These are phyloP conservation scores for Oxyruncus cristatus DNA, from an alignment of 2,113 vertebrate species.

Conservation along the genomic window DNA sequence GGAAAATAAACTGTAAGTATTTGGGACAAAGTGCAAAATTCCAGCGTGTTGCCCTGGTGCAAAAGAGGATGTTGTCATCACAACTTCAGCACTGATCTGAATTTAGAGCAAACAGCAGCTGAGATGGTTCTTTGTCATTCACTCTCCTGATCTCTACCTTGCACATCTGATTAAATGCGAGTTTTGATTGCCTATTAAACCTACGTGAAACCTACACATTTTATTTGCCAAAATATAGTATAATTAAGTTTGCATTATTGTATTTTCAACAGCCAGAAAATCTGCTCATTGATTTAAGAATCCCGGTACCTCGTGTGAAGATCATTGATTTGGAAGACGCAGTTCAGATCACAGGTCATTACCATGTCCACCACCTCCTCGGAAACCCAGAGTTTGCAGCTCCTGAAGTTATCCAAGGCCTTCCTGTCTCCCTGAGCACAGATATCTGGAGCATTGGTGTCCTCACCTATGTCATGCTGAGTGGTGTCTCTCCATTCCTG, in stretches of 20 bases:
- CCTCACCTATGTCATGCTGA: slow-evolving; percentile 91
- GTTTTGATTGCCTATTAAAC: background rate
- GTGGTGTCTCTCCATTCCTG: slow-evolving; percentile 94
- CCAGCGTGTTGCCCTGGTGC: background rate
- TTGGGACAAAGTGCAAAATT: background rate
- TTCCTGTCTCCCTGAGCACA: slow-evolving; percentile 87
- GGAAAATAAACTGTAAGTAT: background rate
- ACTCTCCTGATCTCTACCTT: background rate
- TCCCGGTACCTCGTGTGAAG: slow-evolving; percentile 87
- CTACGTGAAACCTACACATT: background rate
- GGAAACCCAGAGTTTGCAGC: slow-evolving; percentile 96
- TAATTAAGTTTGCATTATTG: background rate
- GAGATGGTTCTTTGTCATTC: background rate
- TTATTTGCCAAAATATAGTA: background rate
- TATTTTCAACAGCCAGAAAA: slow-evolving; percentile 88
- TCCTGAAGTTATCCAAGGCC: slow-evolving; percentile 93
- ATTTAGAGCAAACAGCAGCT: background rate
- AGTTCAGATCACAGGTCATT: slow-evolving; percentile 90
- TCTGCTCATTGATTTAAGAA: slow-evolving; percentile 89
- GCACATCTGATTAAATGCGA: background rate
- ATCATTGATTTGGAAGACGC: slow-evolving; percentile 94
- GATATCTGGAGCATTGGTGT: slow-evolving; percentile 96
- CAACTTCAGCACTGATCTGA: background rate
- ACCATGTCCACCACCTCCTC: slow-evolving; percentile 89
- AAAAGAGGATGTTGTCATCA: background rate